Base-by-base conservation (phyloP, 2,113 vertebrate genomes). In the Zosterops pallidus region DNA sequence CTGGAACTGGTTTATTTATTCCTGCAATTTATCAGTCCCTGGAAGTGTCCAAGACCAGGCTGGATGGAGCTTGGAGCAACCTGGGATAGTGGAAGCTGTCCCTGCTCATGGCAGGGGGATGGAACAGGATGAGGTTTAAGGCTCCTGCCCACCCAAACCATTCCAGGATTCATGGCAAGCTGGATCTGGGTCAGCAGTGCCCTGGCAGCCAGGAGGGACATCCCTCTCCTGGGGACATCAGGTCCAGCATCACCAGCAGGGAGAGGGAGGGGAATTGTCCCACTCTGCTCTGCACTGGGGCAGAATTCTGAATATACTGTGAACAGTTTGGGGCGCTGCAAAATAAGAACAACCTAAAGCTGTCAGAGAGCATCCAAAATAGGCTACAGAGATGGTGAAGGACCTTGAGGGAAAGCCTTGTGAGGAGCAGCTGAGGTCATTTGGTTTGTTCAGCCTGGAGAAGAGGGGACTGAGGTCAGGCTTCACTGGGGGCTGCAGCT, bases 271-370 rank as follows among this genome's bases (percentile, higher is more conserved):
- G 46, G 17, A 37, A 39, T 62, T 35, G 87, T 55, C 47, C 47
- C 0, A 0, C 39, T 46, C 39, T 75, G 46, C 60, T 68, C 62
- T 62, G 39, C 16, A 9, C 46, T 4, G 5, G n/a, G 16, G 35
- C 12, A 6, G 59, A 28, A 41, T 25, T 63, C n/a, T 4, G 11
- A 47, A 25, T 12, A 14, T 12, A 14, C 4, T 23, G n/a, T 10
- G n/a, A 39, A 18, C 29, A 49, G 26, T 37, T 83, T 15, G 15
- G 63, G 29, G 39, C 29, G 11, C 8, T 68, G 64, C 21, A 42
- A 69, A 35, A 1, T 5, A 31, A 68, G 26, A 55, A 55, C 1
- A 11, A 42, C 19, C 11, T 28, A 7, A 59, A 76, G 47, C 31
- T 69, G 25, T 26, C 56, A 69, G 47, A 60, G 11, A 76, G 12